Percentiles rank a stretch among this genome's conserved stretches.
phyloP scores from a whole-genome alignment of 2,113 vertebrate genomes.

The Passerina amoena region DNA sequence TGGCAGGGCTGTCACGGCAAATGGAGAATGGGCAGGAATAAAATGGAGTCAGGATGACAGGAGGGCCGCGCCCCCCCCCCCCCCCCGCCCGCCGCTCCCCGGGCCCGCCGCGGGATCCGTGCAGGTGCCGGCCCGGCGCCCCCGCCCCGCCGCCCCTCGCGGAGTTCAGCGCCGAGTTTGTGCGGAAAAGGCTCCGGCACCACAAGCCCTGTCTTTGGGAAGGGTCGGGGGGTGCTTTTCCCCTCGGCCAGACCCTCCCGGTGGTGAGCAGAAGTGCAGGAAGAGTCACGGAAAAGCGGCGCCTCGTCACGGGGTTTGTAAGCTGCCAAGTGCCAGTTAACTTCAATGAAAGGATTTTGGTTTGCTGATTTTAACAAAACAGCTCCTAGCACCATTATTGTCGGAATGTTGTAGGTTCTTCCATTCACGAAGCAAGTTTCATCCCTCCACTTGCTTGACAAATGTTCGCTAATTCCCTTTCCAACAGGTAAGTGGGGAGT shows the following conservation, averaged over 20 bases:
- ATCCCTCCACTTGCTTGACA: neutral
- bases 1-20: constrained; percentile 13
- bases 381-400: neutral
- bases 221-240: neutral
- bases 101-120: neutral
- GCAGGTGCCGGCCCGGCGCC: neutral
- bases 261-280: neutral
- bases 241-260: neutral
- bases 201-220: neutral
- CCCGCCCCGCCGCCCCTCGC: neutral
- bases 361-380: neutral
- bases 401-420: neutral
- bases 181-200: neutral
- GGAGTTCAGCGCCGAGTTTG: neutral
- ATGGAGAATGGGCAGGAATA: constrained; percentile 40
- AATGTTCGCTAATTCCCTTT: neutral
- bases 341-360: neutral
- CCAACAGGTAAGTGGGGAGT: neutral
- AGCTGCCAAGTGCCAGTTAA: neutral
- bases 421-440: neutral
- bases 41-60: constrained; percentile 52
- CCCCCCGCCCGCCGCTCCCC: no score
- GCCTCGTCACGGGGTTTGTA: neutral
- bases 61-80: neutral
- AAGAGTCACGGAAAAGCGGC: neutral